Conservation (phyloP, 2,113 vertebrate species). For the Melanerpes formicivorus region DNA sequence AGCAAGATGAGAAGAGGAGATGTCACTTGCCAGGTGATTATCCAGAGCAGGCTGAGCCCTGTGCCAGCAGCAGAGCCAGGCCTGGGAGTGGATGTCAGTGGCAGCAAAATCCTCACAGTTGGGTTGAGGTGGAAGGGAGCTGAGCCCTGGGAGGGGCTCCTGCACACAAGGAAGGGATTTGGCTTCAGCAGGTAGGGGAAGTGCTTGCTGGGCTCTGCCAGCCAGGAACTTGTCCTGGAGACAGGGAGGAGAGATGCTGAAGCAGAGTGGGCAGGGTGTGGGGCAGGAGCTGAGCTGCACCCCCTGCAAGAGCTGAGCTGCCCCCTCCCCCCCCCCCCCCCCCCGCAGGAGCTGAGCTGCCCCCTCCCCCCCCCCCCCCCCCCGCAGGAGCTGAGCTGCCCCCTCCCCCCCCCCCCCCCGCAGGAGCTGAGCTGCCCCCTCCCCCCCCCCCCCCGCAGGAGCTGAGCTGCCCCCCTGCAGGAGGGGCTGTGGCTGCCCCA, state of each 20-base stretch:
- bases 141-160: neutral
- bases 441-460: too few relatives aligned
- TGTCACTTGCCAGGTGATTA: constrained; percentile 14
- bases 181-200: neutral
- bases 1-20: neutral
- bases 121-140: fast-evolving
- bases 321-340: too few relatives aligned
- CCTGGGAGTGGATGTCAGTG: neutral
- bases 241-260: neutral
- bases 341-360: too few relatives aligned
- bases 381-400: too few relatives aligned
- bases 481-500: too few relatives aligned
- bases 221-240: neutral
- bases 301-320: too few relatives aligned
- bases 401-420: too few relatives aligned
- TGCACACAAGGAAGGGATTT: neutral
- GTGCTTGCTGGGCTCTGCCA: neutral
- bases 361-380: too few relatives aligned
- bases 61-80: neutral
- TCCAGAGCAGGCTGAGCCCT: neutral
- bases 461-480: too few relatives aligned
- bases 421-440: too few relatives aligned
- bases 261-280: neutral
- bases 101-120: neutral
- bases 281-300: too few relatives aligned